Percentiles rank a stretch among this genome's conserved stretches.
These are phyloP conservation scores for Drosophila azteca DNA, from an alignment of 1,140 invertebrate genomes.

Conservation along the genomic window DNA sequence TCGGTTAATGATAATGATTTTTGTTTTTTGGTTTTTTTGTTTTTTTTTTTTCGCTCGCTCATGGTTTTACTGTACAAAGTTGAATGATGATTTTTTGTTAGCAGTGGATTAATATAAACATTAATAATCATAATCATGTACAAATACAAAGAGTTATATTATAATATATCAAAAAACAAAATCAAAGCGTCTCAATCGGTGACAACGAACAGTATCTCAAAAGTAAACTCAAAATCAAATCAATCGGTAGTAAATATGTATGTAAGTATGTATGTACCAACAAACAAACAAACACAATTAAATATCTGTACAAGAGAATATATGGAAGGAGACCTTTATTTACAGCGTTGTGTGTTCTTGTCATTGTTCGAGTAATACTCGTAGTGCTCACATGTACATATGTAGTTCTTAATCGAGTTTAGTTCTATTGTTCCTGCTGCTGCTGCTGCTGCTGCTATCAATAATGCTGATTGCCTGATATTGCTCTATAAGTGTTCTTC, in stretches of 20 bases:
- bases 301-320: constrained; percentile 79
- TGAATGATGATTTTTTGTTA: constrained; percentile 71
- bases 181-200: constrained; percentile 75
- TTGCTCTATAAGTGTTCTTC: constrained; percentile 15
- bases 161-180: constrained; percentile 56
- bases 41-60: constrained; percentile 51
- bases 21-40: constrained; percentile 25
- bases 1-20: constrained; percentile 3
- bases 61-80: constrained; percentile 69
- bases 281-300: constrained; percentile 78
- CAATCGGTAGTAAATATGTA: constrained; percentile 55
- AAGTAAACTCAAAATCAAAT: constrained; percentile 61
- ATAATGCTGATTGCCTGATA: constrained; percentile 47
- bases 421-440: constrained; percentile 12
- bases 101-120: constrained; percentile 79
- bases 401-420: constrained; percentile 2
- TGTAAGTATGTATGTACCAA: constrained; percentile 62
- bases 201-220: constrained; percentile 72
- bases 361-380: constrained; percentile 31
- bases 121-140: constrained; percentile 78
- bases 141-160: constrained; percentile 76
- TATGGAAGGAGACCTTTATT: constrained; percentile 71
- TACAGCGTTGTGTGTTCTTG: constrained; percentile 73
- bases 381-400: constrained; percentile 18
- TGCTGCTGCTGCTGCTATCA: background rate